These are phyloP conservation scores for Hoplodrina blanda DNA, from an alignment of 2,888 invertebrate species.

Conservation along the genomic window DNA sequence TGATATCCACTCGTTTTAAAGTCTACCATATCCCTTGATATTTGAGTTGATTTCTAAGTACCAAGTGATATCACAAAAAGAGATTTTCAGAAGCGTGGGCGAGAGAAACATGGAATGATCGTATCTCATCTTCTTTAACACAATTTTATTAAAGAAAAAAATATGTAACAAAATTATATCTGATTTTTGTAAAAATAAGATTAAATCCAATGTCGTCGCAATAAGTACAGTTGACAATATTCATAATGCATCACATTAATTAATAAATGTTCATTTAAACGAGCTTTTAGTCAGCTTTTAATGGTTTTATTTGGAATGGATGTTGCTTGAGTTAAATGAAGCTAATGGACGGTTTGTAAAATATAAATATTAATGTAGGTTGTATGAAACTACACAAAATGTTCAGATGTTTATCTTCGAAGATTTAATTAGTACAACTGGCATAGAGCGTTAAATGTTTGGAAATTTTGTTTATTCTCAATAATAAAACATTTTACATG, in stretches of 20 bases:
- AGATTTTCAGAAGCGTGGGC: not conserved
- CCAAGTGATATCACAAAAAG: not conserved
- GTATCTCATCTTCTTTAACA: constrained; percentile 21
- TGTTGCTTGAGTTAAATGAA: constrained; percentile 17
- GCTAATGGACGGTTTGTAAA: constrained; percentile 18
- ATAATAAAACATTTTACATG: too few relatives aligned
- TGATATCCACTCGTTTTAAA: not conserved
- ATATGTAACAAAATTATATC: not conserved
- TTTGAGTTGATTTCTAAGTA: not conserved
- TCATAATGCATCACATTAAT: constrained; percentile 14
- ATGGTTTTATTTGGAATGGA: constrained; percentile 30
- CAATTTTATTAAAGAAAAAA: not conserved
- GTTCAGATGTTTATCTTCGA: not conserved
- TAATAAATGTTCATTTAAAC: constrained; percentile 29
- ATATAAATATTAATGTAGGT: not conserved
- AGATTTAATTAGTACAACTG: not conserved
- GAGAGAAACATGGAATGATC: constrained; percentile 6
- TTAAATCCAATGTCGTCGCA: constrained; percentile 4
- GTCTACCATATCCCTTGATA: not conserved
- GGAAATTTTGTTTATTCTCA: not conserved
- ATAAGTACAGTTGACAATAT: constrained; percentile 9
- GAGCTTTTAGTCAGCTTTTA: constrained; percentile 30
- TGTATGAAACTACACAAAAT: not conserved
- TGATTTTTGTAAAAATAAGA: constrained; percentile 4
- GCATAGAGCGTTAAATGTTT: too few relatives aligned